These are phyloP conservation scores for Thripadectes ignobilis DNA, from an alignment of 2,797 vertebrate species.

Conservation along the genomic window DNA sequence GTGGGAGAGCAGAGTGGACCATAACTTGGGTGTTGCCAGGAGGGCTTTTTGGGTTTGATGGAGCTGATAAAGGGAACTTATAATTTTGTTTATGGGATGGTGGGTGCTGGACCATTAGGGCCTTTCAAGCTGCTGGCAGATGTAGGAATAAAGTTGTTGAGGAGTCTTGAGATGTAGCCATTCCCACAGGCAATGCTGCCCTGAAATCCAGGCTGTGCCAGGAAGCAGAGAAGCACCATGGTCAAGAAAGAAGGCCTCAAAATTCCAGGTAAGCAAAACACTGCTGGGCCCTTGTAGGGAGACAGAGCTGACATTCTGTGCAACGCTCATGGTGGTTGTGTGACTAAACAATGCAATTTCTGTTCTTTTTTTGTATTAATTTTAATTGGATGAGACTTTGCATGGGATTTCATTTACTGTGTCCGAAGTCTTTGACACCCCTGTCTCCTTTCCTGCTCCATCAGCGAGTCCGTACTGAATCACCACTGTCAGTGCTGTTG, in stretches of 20 bases:
- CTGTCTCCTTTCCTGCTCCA: not conserved
- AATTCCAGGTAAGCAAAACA: not conserved
- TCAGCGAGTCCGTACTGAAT: not conserved
- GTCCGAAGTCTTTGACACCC: not conserved
- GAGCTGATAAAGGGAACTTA: not conserved
- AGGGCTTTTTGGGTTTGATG: not conserved
- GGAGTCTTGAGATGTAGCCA: rapidly evolving
- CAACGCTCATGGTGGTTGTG: rapidly evolving
- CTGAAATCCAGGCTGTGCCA: not conserved
- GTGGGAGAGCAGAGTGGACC: not conserved
- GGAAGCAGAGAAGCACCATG: not conserved
- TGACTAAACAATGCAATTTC: not conserved
- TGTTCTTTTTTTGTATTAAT: not conserved
- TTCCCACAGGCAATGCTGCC: not conserved
- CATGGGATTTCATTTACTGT: not conserved
- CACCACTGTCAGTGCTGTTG: not conserved
- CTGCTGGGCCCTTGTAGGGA: not conserved
- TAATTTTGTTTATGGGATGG: not conserved
- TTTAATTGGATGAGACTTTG: not conserved
- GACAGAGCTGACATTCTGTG: rapidly evolving
- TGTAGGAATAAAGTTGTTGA: rapidly evolving
- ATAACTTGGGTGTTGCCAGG: not conserved
- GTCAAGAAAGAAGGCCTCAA: not conserved
- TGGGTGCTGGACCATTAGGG: not conserved
- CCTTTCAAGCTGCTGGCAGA: not conserved